These are phyloP conservation scores for Araneus ventricosus DNA, from an alignment of 1,140 invertebrate species.

Conservation along the genomic window DNA sequence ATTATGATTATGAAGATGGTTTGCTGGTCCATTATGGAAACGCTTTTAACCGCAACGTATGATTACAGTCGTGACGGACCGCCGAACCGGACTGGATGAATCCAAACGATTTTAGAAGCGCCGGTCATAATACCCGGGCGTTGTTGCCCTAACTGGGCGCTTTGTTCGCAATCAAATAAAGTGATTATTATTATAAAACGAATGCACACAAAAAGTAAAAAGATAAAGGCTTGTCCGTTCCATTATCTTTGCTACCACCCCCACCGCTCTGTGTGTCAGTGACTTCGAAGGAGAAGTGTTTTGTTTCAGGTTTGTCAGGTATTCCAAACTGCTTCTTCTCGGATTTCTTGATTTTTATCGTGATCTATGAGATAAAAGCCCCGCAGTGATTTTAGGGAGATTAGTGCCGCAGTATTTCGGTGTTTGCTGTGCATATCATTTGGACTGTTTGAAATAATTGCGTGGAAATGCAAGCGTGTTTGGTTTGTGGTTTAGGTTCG, in stretches of 20 bases:
- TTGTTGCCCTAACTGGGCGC: conserved; percentile 22
- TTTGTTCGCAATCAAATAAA: conserved; percentile 71
- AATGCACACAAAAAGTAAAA: background rate
- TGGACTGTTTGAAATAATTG: background rate
- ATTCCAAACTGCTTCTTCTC: background rate
- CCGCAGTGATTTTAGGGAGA: too few species aligned
- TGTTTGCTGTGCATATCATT: too few species aligned
- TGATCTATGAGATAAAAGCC: too few species aligned
- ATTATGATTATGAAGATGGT: conserved; percentile 75
- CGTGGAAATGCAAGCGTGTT: background rate
- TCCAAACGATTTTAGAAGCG: background rate
- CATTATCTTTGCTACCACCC: conserved; percentile 21
- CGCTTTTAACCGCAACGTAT: conserved; percentile 71
- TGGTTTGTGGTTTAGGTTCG: background rate
- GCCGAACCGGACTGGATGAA: background rate
- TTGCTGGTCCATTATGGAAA: conserved; percentile 62
- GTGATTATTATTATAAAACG: conserved; percentile 57
- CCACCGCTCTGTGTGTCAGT: conserved; percentile 34
- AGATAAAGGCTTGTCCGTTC: conserved; percentile 35
- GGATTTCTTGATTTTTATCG: conserved; percentile 11
- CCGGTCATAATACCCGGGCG: conserved; percentile 60
- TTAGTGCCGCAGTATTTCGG: too few species aligned
- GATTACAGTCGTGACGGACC: conserved; percentile 63
- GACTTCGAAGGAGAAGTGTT: background rate
- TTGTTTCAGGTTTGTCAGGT: conserved; percentile 4